Base-by-base conservation (phyloP, 2,888 invertebrate species). In the Acrobasis consociella region DNA sequence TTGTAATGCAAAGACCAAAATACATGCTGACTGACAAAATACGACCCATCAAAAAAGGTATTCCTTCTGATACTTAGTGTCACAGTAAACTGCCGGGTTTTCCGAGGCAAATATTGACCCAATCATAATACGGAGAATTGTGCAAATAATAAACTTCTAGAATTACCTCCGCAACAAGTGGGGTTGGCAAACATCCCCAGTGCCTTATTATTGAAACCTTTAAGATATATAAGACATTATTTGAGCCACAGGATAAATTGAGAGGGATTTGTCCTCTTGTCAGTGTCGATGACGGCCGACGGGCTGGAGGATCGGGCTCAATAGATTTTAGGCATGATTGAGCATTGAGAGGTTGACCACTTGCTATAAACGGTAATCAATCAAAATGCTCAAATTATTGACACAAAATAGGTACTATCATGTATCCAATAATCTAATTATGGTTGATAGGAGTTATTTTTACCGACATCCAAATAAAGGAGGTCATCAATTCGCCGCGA, bases 131-230 rank as follows among this genome's bases (percentile, higher is more conserved):
- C 13, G 56, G 46, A 46, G 1, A 42, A 56, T 42, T 42, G 46
- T 17, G 42, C 42, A 56, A 42, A 56, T 42, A 55, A 55, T 55
- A 56, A 46, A 42, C 17, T 56, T 56, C 56, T 56, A 56, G 56
- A 46, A 42, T 56, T 42, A 42, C 56, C 17, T 22, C 42, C 56
- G 60, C 60, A 60, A 60, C 60, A 60, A 51, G 60, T 60, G 39
- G 46, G 58, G 13, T 51, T 17, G 17, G 39, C 60, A 60, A 60
- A 60, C 51, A 39, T 42, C 17, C 22, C 10, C 31, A 52, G 22
- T 51, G 13, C 52, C 5, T 17, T 22, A 52, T 31, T 52, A 52
- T 52, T 52, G 31, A 31, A 31, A 31, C 52, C 22, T 31, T 31
- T 11, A 52, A 52, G 31, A 42, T 42, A 38, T 56, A 56, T 42